Base-by-base conservation (phyloP, 2,888 invertebrate species). In the Laspeyria flexula region DNA sequence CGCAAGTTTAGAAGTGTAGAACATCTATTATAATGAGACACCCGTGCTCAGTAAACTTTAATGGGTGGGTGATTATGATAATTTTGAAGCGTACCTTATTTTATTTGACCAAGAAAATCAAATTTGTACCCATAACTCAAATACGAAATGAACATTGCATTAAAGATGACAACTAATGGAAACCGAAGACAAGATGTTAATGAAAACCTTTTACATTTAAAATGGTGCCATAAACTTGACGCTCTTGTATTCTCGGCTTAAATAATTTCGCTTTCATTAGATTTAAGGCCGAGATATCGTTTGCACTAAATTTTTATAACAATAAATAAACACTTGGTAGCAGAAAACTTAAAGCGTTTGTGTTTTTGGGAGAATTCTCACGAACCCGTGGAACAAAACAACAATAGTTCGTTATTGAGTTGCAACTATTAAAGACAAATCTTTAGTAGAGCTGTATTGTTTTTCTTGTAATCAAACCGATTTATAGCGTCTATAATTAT, bases 211-310 rank as follows among this genome's bases (percentile, higher is more conserved):
- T 2, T 15, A 31, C 12, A 31, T 31, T 31, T 31, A 31, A 13
- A 25, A 31, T 11, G 11, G 12, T 31, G 7, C 31, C 12, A 31
- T 18, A 35, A 18, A 21, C 21, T 11, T 37, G 21, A 11, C 21
- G 46, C 12, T 13, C 30, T 39, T 68, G 47, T 57, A 15, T 11
- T 40, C 55, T 38, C 34, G 15, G 30, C 65, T 18, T 56, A 51
- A 65, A n/a, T n/a, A n/a, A 65, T 49, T 58, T 67, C 52, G 11
- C 67, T 67, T 70, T 70, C 55, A 52, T 42, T 53, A 51, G 61
- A 60, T 64, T 51, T 30, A 35, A 48, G 55, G 49, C 46, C 40
- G 33, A 42, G 47, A 55, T 41, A 54, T 34, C 37, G 33, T 33
- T 34, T 48, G 47, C 13, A 42, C 47, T 55, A 39, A 41, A 49